Base-by-base conservation (phyloP, 2,113 vertebrate species). In the Todiramphus saurophagus region DNA sequence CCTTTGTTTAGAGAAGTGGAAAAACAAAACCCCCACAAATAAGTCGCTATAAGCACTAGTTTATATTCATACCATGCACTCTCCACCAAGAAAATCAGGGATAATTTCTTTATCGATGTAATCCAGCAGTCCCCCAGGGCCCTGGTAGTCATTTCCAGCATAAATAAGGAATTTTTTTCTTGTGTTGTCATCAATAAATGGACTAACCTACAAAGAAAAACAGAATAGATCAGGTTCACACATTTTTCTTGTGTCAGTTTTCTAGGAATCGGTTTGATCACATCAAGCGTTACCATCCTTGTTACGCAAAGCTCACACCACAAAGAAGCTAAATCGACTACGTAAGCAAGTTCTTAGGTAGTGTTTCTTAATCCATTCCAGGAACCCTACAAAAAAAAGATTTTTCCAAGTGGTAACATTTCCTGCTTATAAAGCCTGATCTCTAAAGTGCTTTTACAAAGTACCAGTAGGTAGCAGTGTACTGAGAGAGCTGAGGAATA, bases 121-220 rank as follows among this genome's bases (percentile, higher is more conserved):
- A 95, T 99, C 99, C 96, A 99, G 97, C 89, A 99, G 95, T 39
- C 99, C 99, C 33, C 99, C 99, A 13, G 99, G 98, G 33, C 98
- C 99, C 96, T 99, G 99, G 97, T 99, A 99, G 97, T 99, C 99
- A 33, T 99, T 99, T 50, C 99, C 99, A 62, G 99, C 99, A 50
- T 99, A 99, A 93, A 99, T 99, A 35, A 99, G 99, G 94, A 99
- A 99, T 86, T 99, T 99, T 90, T 99, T 99, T 28, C 99, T 98
- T 20, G 99, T 99, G 96, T 99, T 99, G 96, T 99, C 99, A 69
- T 99, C 99, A 28, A 99, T 99, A 95, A 99, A 98, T 3, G 99
- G 99, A 90, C 99, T 99, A 72, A 99, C 98, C 99, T 99, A 87
- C 3, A 86, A 89, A 94, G 46, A 46, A 59, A 78, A 86, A 10